These are phyloP conservation scores for Sus cebifrons DNA, from an alignment of 2,797 vertebrate genomes.

Conservation along the genomic window DNA sequence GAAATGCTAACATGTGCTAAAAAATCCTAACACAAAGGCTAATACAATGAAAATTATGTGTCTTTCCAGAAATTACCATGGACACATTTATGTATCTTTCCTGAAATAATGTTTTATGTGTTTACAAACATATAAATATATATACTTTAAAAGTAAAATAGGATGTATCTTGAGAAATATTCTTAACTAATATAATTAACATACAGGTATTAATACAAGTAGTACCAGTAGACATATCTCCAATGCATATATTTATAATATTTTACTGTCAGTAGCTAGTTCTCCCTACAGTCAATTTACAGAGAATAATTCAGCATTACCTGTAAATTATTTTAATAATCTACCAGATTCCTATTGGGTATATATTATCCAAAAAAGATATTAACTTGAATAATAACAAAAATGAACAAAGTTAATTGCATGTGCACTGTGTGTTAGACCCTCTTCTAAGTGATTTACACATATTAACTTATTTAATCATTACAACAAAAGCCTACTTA, in stretches of 20 bases:
- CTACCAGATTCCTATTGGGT: background rate
- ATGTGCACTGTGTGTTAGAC: background rate
- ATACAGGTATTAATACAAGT: background rate
- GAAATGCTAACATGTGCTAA: background rate
- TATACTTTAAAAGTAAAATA: slow-evolving; percentile 16
- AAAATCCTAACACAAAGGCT: background rate
- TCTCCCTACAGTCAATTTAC: slow-evolving; percentile 5
- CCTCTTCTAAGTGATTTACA: slow-evolving; percentile 50
- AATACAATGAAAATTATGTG: slow-evolving; percentile 21
- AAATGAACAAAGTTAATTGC: slow-evolving; percentile 16
- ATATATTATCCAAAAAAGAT: slow-evolving; percentile 33
- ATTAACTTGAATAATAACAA: slow-evolving; percentile 47
- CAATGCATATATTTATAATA: slow-evolving; percentile 37
- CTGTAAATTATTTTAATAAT: slow-evolving; percentile 21
- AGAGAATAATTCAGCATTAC: slow-evolving; percentile 55
- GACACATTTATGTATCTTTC: background rate
- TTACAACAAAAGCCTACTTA: background rate
- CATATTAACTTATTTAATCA: background rate
- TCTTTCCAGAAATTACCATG: background rate
- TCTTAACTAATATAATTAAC: background rate
- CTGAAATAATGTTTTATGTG: background rate
- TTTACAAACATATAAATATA: background rate
- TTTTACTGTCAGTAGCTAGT: background rate
- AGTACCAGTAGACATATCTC: background rate
- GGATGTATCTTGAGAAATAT: background rate